These are phyloP conservation scores for Hipposideros larvatus DNA, from an alignment of 2,797 vertebrate genomes.

Conservation along the genomic window DNA sequence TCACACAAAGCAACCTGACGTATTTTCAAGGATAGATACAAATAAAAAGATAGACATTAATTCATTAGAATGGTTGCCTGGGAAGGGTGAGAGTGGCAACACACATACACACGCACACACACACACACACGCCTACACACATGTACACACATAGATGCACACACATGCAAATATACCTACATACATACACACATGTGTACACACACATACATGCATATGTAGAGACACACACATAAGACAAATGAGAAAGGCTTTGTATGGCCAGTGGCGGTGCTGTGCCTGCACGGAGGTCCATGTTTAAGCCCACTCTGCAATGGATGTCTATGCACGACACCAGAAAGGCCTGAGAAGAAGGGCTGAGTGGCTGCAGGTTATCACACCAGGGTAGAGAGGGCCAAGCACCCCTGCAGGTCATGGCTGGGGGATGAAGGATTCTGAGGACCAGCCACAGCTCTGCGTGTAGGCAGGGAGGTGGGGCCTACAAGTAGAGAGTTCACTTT, in stretches of 20 bases:
- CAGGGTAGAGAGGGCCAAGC: not conserved
- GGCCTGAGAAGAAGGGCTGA: not conserved
- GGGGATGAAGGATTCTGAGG: not conserved
- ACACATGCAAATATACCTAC: no score
- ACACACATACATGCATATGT: no score
- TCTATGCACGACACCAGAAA: not conserved
- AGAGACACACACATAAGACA: not conserved
- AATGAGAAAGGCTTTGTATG: not conserved
- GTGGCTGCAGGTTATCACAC: not conserved
- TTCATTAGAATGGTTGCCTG: not conserved
- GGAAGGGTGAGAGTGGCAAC: not conserved
- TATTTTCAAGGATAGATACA: not conserved
- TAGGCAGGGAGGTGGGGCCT: not conserved
- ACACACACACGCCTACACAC: no score
- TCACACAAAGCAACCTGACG: not conserved
- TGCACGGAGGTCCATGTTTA: not conserved
- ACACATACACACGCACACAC: no score
- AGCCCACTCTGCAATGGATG: not conserved
- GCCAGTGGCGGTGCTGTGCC: rapidly evolving
- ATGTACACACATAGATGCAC: not conserved
- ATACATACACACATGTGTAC: no score
- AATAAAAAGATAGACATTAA: not conserved
- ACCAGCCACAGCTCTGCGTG: rapidly evolving
- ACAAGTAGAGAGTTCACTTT: not conserved
- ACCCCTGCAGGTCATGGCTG: no score